Conservation (phyloP, 92 coral and sea anemone species). For the Porites lobata region DNA sequence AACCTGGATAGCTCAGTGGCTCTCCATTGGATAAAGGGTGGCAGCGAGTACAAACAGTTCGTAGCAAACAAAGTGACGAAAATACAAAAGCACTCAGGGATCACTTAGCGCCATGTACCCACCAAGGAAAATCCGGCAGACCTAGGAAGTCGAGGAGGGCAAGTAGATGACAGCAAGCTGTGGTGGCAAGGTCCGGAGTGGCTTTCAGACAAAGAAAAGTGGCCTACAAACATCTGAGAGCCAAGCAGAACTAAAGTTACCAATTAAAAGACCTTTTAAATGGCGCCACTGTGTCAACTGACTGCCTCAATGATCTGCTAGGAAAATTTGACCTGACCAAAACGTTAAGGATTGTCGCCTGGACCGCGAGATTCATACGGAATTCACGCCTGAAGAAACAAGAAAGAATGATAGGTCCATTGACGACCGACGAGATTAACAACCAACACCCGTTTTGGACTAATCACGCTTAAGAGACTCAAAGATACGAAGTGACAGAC, state of each 20-base stretch:
- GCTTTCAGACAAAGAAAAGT: slow-evolving; percentile 18
- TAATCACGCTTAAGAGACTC: not conserved
- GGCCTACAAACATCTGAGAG: slow-evolving; percentile 35
- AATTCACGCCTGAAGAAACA: slow-evolving; percentile 9
- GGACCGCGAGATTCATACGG: slow-evolving; percentile 12
- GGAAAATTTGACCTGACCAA: slow-evolving; percentile 12
- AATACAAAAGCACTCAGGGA: slow-evolving; percentile 12
- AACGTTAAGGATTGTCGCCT: slow-evolving; percentile 8
- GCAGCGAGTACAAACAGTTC: slow-evolving; percentile 35
- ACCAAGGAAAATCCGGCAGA: slow-evolving; percentile 46
- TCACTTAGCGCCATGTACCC: slow-evolving; percentile 32
- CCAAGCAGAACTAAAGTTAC: slow-evolving; percentile 20
- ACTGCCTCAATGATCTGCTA: slow-evolving; percentile 4
- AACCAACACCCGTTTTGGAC: slow-evolving; percentile 27
- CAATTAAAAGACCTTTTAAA: slow-evolving; percentile 8
- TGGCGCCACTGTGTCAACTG: not conserved
- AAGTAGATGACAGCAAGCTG: slow-evolving; percentile 21
- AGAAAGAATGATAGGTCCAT: slow-evolving; percentile 10
- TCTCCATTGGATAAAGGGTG: slow-evolving; percentile 44
- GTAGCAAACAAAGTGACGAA: slow-evolving; percentile 30
- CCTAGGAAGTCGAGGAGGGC: slow-evolving; percentile 50
- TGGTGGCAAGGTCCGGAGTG: slow-evolving; percentile 56
- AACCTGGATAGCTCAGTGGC: slow-evolving; percentile 49
- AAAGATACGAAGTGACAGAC: not conserved
- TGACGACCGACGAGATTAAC: slow-evolving; percentile 24